Conservation (phyloP, 92 coral and sea anemone species). For the Muricea muricata region DNA sequence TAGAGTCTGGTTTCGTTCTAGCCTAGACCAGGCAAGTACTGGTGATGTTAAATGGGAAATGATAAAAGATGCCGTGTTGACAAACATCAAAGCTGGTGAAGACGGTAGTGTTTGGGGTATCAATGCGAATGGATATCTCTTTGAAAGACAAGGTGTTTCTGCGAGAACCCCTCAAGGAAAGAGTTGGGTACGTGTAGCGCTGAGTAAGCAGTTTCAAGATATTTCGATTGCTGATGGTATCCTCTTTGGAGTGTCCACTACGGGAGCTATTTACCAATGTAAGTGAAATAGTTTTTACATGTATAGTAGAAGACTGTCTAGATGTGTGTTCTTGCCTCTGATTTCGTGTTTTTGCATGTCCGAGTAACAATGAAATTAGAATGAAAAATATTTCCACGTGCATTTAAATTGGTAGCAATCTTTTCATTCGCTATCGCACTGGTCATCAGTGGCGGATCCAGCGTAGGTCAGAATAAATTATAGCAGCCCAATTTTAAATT, state of each 20-base stretch:
- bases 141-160: conserved; percentile 22
- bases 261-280: conserved; percentile 29
- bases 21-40: neutral
- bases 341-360: too few relatives aligned
- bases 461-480: too few relatives aligned
- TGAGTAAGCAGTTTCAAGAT: conserved; percentile 24
- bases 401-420: too few relatives aligned
- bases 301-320: too few relatives aligned
- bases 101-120: conserved; percentile 34
- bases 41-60: neutral
- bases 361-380: too few relatives aligned
- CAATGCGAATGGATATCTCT: conserved; percentile 26
- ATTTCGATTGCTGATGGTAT: conserved; percentile 22
- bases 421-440: too few relatives aligned
- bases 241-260: conserved; percentile 13
- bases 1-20: neutral
- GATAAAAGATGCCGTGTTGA: conserved; percentile 5
- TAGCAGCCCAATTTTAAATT: too few relatives aligned
- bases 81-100: conserved; percentile 3
- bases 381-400: too few relatives aligned
- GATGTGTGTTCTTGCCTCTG: too few relatives aligned
- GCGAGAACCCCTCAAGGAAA: neutral
- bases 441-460: too few relatives aligned
- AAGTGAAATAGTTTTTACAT: neutral
- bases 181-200: conserved; percentile 21